Percentiles rank a stretch among this genome's conserved stretches.
phyloP scores from a whole-genome alignment of 2,113 vertebrate genomes.

The Aspiorhynchus laticeps region DNA sequence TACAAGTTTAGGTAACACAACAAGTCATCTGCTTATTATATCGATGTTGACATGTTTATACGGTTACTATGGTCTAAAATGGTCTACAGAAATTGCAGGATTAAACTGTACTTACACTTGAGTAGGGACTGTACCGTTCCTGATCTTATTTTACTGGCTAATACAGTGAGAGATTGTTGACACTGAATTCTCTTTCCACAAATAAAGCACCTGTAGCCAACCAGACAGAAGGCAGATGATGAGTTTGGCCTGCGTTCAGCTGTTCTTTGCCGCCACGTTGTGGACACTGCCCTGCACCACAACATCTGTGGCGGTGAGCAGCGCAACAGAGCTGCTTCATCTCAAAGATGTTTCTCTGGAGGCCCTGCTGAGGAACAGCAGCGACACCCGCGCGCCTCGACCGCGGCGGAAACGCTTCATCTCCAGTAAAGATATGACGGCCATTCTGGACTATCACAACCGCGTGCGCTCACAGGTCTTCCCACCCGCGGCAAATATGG shows the following conservation, averaged over 20 bases:
- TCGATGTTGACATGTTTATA: not conserved
- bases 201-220: slow-evolving; percentile 2
- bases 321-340: slow-evolving; percentile 63
- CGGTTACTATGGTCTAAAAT: not conserved
- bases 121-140: not conserved
- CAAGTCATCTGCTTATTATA: not conserved
- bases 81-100: not conserved
- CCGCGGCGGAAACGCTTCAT: slow-evolving; percentile 73
- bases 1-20: not conserved
- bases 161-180: not conserved
- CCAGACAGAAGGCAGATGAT: slow-evolving; percentile 62
- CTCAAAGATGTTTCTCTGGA: slow-evolving; percentile 7
- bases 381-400: slow-evolving; percentile 55
- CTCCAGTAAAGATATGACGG: slow-evolving; percentile 76
- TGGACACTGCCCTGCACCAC: slow-evolving; percentile 71
- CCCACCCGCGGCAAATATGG: slow-evolving; percentile 88
- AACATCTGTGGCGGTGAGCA: slow-evolving; percentile 64
- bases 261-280: slow-evolving; percentile 77
- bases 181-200: slow-evolving; percentile 2
- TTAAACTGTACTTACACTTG: not conserved
- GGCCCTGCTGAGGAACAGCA: not conserved
- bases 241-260: slow-evolving; percentile 64
- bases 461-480: slow-evolving; percentile 82
- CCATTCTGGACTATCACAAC: slow-evolving; percentile 87
- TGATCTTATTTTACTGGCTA: not conserved